Conservation (phyloP, 2,113 vertebrate species). For the Pitta sordida region DNA sequence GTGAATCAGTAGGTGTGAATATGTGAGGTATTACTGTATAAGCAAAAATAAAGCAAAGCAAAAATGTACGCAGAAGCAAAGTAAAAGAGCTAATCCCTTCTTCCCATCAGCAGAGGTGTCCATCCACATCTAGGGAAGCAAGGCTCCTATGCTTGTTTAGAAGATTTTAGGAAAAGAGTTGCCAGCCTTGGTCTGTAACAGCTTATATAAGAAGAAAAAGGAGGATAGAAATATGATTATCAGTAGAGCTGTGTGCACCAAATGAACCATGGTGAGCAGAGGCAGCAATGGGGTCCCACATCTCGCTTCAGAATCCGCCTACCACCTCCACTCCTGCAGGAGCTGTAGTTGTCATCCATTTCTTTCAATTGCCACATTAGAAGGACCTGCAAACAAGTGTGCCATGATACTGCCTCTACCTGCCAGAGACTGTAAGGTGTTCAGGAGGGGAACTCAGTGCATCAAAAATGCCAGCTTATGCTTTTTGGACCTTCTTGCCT, state of each 20-base stretch:
- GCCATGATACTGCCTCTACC: not conserved
- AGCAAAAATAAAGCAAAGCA: no score
- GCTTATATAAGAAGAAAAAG: not conserved
- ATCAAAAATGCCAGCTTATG: not conserved
- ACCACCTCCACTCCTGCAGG: not conserved
- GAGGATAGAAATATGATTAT: not conserved
- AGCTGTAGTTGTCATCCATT: not conserved
- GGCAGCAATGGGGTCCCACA: not conserved
- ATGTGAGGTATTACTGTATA: no score
- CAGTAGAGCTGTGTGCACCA: not conserved
- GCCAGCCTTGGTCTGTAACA: not conserved
- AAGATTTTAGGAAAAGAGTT: not conserved
- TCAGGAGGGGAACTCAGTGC: not conserved
- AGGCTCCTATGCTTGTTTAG: no score
- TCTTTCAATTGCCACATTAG: not conserved
- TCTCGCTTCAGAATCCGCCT: not conserved
- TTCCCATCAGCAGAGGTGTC: no score
- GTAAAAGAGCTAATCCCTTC: no score
- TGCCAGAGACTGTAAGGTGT: not conserved
- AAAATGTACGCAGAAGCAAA: no score
- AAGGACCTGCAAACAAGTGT: not conserved
- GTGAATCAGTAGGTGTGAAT: no score
- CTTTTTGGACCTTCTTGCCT: not conserved
- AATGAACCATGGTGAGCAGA: not conserved
- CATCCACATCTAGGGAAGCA: no score